Conservation (phyloP, 2,797 vertebrate species). For the Cyclopterus lumpus region DNA sequence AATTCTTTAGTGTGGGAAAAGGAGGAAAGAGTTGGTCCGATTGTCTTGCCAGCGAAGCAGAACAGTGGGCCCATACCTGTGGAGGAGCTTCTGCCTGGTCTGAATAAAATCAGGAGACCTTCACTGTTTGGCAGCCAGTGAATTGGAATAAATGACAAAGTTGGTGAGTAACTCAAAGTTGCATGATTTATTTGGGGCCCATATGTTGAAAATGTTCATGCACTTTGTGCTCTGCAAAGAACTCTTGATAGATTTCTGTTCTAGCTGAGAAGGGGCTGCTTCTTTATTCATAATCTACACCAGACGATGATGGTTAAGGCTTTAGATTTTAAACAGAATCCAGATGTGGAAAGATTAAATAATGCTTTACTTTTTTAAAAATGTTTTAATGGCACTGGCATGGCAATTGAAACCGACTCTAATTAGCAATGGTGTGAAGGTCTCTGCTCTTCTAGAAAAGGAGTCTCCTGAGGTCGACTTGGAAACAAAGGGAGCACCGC, state of each 20-base stretch:
- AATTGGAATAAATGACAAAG: conserved; percentile 29
- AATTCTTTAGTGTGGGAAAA: conserved; percentile 34
- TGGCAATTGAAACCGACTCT: fast-evolving
- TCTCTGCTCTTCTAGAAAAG: not conserved
- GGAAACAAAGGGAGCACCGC: fast-evolving
- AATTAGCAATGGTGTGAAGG: conserved; percentile 13
- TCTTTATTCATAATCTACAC: not conserved
- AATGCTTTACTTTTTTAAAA: too few relatives aligned
- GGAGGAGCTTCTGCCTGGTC: too few relatives aligned
- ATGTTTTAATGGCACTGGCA: too few relatives aligned
- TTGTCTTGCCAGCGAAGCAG: not conserved
- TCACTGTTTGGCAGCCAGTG: conserved; percentile 65
- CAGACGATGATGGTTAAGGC: not conserved
- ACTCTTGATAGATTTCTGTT: not conserved
- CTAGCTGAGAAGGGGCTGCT: conserved; percentile 35
- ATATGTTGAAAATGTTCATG: too few relatives aligned
- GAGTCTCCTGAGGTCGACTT: fast-evolving
- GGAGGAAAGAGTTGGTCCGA: too few relatives aligned
- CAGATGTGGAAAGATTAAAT: not conserved
- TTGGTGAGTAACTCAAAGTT: conserved; percentile 44
- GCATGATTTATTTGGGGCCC: too few relatives aligned
- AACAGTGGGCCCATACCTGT: conserved; percentile 20
- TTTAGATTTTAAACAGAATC: not conserved
- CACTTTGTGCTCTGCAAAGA: not conserved
- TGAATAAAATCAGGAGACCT: conserved; percentile 22